Conservation (phyloP, 2,888 invertebrate genomes). For the Platynereis dumerilii region DNA sequence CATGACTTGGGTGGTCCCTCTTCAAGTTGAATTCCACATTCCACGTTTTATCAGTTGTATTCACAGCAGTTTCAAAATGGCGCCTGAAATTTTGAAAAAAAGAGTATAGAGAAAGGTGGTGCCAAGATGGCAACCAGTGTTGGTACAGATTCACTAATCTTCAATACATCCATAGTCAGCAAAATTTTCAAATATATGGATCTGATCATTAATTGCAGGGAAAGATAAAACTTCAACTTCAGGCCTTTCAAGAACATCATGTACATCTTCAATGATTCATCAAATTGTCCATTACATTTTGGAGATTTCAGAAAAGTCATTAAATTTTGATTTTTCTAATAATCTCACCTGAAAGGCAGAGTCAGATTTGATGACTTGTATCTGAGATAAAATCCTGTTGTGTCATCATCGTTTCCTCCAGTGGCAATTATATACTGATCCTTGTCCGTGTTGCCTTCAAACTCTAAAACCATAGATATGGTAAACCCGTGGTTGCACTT, state of each 20-base stretch:
- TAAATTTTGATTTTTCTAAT: too few relatives aligned
- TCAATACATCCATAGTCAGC: too few relatives aligned
- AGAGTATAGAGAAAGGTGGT: too few relatives aligned
- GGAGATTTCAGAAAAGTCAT: too few relatives aligned
- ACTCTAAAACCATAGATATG: background rate
- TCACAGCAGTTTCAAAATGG: background rate
- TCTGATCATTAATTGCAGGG: too few relatives aligned
- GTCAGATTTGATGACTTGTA: background rate
- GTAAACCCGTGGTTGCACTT: slow-evolving; percentile 3
- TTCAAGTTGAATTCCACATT: slow-evolving; percentile 1
- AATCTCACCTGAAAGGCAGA: background rate
- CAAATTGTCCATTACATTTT: too few relatives aligned
- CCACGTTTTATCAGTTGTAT: background rate
- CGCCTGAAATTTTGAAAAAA: background rate
- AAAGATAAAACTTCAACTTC: too few relatives aligned
- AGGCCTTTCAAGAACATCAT: too few relatives aligned
- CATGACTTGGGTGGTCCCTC: background rate
- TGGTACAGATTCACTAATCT: too few relatives aligned
- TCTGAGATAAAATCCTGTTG: background rate
- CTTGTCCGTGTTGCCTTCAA: background rate
- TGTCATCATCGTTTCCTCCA: background rate
- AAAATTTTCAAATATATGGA: too few relatives aligned
- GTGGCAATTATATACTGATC: slow-evolving; percentile 3
- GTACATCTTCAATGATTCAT: too few relatives aligned
- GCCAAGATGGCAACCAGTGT: too few relatives aligned